A percentile compares a stretch with the other conserved stretches of the same genome.
Conservation (phyloP, 2,113 vertebrate species). For the Scalopus aquaticus region DNA sequence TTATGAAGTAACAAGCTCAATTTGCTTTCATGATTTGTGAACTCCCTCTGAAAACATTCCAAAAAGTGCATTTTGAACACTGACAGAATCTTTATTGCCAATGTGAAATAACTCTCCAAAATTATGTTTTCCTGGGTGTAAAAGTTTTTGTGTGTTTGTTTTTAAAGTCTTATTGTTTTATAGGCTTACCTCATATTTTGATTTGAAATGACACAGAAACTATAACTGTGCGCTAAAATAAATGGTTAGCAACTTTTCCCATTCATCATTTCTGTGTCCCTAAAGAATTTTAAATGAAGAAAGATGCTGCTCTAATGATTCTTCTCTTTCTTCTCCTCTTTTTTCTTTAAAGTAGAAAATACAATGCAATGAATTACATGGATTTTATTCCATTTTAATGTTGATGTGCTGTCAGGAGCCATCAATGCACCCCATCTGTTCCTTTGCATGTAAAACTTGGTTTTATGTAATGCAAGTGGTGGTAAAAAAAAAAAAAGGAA, state of each 20-base stretch:
- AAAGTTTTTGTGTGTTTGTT: constrained; percentile 42
- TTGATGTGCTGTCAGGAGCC: background rate
- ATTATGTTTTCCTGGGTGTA: background rate
- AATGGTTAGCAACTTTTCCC: constrained; percentile 44
- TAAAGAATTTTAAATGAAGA: constrained; percentile 53
- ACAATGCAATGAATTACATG: constrained; percentile 22
- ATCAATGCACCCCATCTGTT: constrained; percentile 63
- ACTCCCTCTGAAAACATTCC: constrained; percentile 38
- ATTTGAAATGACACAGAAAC: constrained; percentile 31
- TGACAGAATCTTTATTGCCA: constrained; percentile 12
- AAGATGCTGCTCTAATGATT: background rate
- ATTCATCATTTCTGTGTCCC: constrained; percentile 36
- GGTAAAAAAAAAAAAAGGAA: background rate
- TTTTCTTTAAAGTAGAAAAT: constrained; percentile 53
- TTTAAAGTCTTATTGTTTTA: constrained; percentile 41
- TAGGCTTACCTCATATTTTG: constrained; percentile 33
- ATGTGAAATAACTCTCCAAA: constrained; percentile 3
- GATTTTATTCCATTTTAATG: constrained; percentile 49
- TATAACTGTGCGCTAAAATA: constrained; percentile 20
- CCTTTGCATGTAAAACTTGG: constrained; percentile 18
- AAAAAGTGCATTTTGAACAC: background rate
- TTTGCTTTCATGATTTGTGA: background rate
- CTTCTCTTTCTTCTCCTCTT: background rate
- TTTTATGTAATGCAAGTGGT: background rate
- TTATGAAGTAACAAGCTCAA: background rate